phyloP scores from a whole-genome alignment of 2,888 invertebrate species.

The Drosophila hawaiiensis region DNA sequence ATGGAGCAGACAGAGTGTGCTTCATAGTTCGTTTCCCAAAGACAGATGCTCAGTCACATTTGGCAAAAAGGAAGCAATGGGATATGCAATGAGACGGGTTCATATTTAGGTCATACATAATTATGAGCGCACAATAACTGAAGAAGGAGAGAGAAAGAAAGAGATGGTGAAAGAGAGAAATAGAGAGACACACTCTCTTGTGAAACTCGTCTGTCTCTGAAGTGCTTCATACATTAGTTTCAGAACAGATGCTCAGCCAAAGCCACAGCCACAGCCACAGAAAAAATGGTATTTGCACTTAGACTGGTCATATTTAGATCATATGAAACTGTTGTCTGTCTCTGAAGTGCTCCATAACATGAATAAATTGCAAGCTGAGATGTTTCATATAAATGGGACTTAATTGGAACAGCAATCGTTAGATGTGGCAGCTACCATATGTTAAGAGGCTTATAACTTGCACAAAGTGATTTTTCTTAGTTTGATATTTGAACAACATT shows the following conservation, averaged over 20 bases:
- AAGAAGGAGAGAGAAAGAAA: neutral
- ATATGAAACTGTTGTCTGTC: slow-evolving; percentile 33
- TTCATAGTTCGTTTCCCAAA: slow-evolving; percentile 5
- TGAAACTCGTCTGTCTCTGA: neutral
- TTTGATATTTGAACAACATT: neutral
- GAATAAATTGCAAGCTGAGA: slow-evolving; percentile 26
- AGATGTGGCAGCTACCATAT: neutral
- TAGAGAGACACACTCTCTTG: neutral
- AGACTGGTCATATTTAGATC: slow-evolving; percentile 43
- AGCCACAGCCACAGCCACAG: slow-evolving; percentile 1
- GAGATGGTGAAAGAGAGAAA: neutral
- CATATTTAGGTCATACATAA: slow-evolving; percentile 3
- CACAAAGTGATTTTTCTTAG: neutral
- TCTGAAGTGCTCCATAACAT: neutral
- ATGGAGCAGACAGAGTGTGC: slow-evolving; percentile 7
- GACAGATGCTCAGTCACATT: slow-evolving; percentile 21
- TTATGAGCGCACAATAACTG: neutral
- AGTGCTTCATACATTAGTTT: slow-evolving; percentile 11
- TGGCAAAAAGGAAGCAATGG: slow-evolving; percentile 18
- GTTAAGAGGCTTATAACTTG: slow-evolving; percentile 5
- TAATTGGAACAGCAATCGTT: slow-evolving; percentile 15
- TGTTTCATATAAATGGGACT: neutral
- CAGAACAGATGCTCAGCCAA: slow-evolving; percentile 21
- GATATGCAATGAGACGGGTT: neutral
- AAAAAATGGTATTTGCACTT: slow-evolving; percentile 24